phyloP scores from a whole-genome alignment of 2,113 vertebrate genomes.

The Mustelus asterias region DNA sequence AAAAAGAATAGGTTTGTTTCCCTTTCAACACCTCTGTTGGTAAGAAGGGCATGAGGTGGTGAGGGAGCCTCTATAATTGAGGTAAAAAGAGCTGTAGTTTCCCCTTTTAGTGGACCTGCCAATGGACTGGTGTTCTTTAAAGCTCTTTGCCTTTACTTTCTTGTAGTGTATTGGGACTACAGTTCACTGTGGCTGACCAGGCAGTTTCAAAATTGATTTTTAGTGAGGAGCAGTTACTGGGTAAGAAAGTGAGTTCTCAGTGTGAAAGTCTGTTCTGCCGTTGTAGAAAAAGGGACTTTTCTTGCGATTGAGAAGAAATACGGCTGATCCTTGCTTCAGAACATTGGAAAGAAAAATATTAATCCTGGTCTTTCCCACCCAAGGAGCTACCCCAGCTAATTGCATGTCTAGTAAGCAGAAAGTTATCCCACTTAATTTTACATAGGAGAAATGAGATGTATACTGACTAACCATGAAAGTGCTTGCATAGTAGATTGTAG shows the following conservation, averaged over 20 bases:
- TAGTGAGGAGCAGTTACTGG: not conserved
- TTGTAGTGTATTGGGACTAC: not conserved
- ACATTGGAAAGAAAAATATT: not conserved
- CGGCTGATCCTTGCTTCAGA: too few species aligned
- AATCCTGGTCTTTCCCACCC: not conserved
- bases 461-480: not conserved
- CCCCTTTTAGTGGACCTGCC: not conserved
- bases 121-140: not conserved
- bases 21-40: not conserved
- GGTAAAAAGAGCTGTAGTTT: not conserved
- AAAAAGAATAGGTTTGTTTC: not conserved
- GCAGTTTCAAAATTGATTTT: not conserved
- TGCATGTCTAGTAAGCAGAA: slow-evolving; percentile 5
- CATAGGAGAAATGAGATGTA: slow-evolving; percentile 10
- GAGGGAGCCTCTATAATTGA: not conserved
- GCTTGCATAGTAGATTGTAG: not conserved
- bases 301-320: not conserved
- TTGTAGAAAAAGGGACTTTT: not conserved
- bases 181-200: not conserved
- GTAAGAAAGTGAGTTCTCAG: not conserved
- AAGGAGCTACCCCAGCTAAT: not conserved
- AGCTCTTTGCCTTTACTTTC: not conserved
- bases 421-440: not conserved
- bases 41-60: not conserved
- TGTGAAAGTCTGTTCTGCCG: not conserved